A percentile compares a stretch with the other conserved stretches of the same genome.
phyloP scores from a whole-genome alignment of 1,140 invertebrate genomes.

The Heliconius hewitsoni region DNA sequence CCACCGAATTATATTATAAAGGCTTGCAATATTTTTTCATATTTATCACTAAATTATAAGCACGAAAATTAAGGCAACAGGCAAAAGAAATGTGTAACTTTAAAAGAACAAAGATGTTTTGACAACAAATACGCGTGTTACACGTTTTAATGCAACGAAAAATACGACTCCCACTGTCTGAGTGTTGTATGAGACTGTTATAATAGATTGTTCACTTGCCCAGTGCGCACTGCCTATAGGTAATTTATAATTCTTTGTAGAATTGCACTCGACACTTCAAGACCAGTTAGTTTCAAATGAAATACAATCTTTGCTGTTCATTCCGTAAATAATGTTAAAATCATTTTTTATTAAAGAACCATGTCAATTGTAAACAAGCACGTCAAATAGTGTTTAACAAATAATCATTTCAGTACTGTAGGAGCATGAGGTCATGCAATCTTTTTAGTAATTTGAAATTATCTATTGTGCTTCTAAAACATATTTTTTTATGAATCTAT shows the following conservation, averaged over 20 bases:
- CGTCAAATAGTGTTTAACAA: too few relatives aligned
- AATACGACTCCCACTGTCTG: background rate
- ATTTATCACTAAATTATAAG: conserved; percentile 9
- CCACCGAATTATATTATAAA: conserved; percentile 2
- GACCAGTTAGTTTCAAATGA: background rate
- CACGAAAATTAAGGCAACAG: background rate
- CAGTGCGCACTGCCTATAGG: too few relatives aligned
- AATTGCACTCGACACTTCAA: background rate
- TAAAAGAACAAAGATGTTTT: background rate
- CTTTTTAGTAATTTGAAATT: too few relatives aligned
- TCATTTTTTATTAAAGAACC: too few relatives aligned
- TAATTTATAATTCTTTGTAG: too few relatives aligned
- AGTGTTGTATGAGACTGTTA: background rate
- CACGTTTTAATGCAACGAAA: background rate
- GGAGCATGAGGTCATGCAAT: too few relatives aligned
- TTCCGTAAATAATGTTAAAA: background rate
- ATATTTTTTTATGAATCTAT: too few relatives aligned
- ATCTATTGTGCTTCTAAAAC: too few relatives aligned
- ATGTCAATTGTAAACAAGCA: too few relatives aligned
- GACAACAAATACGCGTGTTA: conserved; percentile 8
- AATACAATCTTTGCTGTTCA: background rate
- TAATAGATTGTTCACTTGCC: too few relatives aligned
- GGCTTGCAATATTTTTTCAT: background rate
- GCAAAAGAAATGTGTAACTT: background rate
- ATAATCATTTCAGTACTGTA: too few relatives aligned